A percentile compares a stretch with the other conserved stretches of the same genome.
phyloP scores from a whole-genome alignment of 2,113 vertebrate genomes.

The Eolophus roseicapilla region DNA sequence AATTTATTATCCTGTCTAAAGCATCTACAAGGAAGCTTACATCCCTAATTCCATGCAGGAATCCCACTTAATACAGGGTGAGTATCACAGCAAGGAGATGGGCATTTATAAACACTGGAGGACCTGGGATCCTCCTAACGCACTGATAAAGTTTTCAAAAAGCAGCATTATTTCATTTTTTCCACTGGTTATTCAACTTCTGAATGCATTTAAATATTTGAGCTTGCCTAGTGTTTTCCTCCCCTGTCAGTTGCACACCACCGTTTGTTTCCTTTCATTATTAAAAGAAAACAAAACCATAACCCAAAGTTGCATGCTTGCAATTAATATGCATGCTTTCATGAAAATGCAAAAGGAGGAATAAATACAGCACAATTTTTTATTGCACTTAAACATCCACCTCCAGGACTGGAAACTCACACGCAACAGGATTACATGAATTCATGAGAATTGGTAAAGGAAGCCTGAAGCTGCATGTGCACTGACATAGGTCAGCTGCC shows the following conservation, averaged over 20 bases:
- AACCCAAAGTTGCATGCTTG: slow-evolving; percentile 17
- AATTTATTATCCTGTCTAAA: neutral
- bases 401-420: slow-evolving; percentile 18
- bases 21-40: neutral
- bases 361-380: slow-evolving; percentile 5
- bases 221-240: neutral
- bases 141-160: neutral
- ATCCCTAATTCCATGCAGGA: neutral
- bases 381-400: slow-evolving; percentile 42
- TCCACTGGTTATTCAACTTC: slow-evolving; percentile 24
- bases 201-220: slow-evolving; percentile 50
- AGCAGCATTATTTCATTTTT: neutral
- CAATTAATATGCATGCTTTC: slow-evolving; percentile 42
- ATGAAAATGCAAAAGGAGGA: slow-evolving; percentile 43
- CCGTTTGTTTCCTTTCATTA: slow-evolving; percentile 52
- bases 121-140: neutral
- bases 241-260: neutral
- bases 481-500: neutral
- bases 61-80: neutral
- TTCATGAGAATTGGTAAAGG: neutral
- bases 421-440: neutral
- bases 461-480: slow-evolving; percentile 9
- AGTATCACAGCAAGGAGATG: neutral
- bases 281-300: slow-evolving; percentile 59
- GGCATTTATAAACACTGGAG: neutral